Conservation (phyloP, 2,888 invertebrate genomes). For the Lampropteryx suffumata region DNA sequence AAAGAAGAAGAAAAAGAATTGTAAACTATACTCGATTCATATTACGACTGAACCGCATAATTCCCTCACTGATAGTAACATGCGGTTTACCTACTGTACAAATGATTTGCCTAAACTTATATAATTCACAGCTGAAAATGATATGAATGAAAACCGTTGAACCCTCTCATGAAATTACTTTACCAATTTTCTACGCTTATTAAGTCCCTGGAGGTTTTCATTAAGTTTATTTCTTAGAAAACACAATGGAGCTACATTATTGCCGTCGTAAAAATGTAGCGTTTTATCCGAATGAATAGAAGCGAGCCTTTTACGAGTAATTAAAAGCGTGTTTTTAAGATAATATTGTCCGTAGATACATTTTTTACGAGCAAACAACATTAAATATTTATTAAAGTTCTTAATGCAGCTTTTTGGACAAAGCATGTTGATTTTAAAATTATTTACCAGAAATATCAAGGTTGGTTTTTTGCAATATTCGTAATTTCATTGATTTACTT, state of each 20-base stretch:
- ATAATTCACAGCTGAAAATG: background rate
- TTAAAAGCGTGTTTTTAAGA: slow-evolving; percentile 26
- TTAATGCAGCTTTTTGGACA: slow-evolving; percentile 1
- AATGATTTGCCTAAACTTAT: no score
- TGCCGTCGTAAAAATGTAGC: slow-evolving; percentile 28
- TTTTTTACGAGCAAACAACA: slow-evolving; percentile 10
- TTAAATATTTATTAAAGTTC: slow-evolving; percentile 3
- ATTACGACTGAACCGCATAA: no score
- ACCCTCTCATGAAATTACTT: slow-evolving; percentile 6
- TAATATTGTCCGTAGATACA: slow-evolving; percentile 14
- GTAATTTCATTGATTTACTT: no score
- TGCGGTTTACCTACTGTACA: no score
- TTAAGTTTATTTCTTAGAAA: slow-evolving; percentile 43
- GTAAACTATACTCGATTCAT: no score
- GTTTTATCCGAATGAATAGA: slow-evolving; percentile 25
- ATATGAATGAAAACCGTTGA: slow-evolving; percentile 5
- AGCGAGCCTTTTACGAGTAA: slow-evolving; percentile 22
- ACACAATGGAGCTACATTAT: slow-evolving; percentile 34
- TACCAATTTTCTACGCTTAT: slow-evolving; percentile 31
- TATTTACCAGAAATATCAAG: no score
- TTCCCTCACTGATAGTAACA: no score
- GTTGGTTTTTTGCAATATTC: no score
- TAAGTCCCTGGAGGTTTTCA: slow-evolving; percentile 44
- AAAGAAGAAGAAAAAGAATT: no score
- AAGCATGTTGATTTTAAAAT: background rate